Evolutionary conservation across 2,888 invertebrate genomes (phyloP).

Genomic region (Lasioglossum calceatum): DNA sequence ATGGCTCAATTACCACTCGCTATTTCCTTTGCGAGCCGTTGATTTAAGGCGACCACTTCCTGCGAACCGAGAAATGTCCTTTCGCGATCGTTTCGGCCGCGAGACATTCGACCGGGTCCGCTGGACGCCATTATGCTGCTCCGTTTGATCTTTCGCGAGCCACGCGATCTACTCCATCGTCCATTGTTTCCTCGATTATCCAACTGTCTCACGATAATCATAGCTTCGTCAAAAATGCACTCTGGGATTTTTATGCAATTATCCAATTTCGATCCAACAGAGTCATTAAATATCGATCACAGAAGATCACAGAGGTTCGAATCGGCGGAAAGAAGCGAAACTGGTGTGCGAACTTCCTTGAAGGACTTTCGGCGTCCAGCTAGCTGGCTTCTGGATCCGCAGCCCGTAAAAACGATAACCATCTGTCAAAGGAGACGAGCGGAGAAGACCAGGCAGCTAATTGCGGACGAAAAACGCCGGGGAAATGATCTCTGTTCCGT

Average conservation of each 20-base stretch:
- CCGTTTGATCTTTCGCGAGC: constrained; percentile 33
- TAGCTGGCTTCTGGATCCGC: neutral
- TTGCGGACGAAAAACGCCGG: constrained; percentile 16
- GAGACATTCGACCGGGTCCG: constrained; percentile 36
- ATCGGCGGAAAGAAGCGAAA: neutral
- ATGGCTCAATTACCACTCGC: constrained; percentile 83
- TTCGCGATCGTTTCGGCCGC: constrained; percentile 42
- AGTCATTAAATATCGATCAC: neutral
- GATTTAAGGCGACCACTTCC: constrained; percentile 78
- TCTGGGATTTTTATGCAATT: neutral
- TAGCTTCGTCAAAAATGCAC: neutral
- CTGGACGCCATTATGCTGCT: constrained; percentile 25
- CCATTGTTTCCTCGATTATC: neutral
- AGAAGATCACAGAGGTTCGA: neutral
- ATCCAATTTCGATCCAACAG: neutral
- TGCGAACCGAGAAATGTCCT: constrained; percentile 57
- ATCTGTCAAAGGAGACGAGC: constrained; percentile 5
- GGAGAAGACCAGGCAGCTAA: constrained; percentile 4
- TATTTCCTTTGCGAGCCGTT: constrained; percentile 80
- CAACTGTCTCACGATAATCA: neutral
- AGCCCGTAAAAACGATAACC: constrained; percentile 8
- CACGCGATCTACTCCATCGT: neutral
- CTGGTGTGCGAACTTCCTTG: neutral
- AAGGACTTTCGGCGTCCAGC: neutral
- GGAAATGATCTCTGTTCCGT: constrained; percentile 25